A percentile compares a stretch with the other conserved stretches of the same genome.
phyloP scores from a whole-genome alignment of 2,113 vertebrate species.

The Alethe castanea region DNA sequence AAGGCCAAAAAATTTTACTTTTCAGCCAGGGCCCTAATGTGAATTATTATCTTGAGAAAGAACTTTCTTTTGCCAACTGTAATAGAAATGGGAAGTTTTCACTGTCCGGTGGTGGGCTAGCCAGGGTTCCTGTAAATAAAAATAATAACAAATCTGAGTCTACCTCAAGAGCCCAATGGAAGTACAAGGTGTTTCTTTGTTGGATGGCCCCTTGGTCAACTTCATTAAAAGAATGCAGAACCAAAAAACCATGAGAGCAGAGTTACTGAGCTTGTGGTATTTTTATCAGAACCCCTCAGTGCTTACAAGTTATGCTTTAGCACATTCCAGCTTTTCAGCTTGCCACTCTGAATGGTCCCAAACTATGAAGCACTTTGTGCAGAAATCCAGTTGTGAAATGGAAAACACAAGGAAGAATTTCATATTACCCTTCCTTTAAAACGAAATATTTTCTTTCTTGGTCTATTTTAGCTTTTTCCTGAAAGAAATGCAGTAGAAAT shows the following conservation, averaged over 20 bases:
- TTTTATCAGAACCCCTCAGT: neutral
- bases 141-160: neutral
- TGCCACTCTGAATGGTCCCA: neutral
- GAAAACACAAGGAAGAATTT: neutral
- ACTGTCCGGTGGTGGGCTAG: neutral
- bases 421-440: neutral
- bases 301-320: neutral
- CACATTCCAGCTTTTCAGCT: neutral
- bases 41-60: conserved; percentile 35
- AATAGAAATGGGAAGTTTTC: conserved; percentile 20
- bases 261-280: neutral
- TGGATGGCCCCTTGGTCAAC: neutral
- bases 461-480: neutral
- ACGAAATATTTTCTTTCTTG: neutral
- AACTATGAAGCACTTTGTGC: neutral
- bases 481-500: conserved; percentile 33
- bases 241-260: neutral
- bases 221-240: neutral
- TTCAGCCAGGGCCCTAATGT: conserved; percentile 21
- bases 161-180: neutral
- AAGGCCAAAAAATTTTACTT: neutral
- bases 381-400: neutral
- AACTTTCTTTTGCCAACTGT: conserved; percentile 1
- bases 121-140: neutral
- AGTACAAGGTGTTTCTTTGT: neutral